Evolutionary conservation across 2,113 vertebrate genomes (phyloP).

Genomic region (Symphodus melops): DNA sequence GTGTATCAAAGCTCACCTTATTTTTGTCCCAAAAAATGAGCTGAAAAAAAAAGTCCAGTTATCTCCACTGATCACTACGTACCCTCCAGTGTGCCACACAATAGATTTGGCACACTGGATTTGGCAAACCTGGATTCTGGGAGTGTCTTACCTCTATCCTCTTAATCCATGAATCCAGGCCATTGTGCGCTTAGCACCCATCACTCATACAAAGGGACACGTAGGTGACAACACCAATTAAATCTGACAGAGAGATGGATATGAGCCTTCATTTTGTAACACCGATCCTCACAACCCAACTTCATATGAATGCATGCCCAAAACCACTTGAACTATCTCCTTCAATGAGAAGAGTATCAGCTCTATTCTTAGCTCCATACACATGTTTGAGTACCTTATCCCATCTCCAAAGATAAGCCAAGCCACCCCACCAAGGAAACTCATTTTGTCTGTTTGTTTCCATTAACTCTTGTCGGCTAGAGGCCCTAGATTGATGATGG

Average conservation of each 20-base stretch:
- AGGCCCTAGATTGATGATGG: no score
- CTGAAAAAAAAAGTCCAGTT: conserved; percentile 71
- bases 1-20: conserved; percentile 64
- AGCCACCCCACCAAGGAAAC: no score
- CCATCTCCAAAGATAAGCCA: no score
- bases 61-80: conserved; percentile 61
- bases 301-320: not conserved
- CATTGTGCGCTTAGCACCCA: conserved; percentile 82
- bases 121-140: conserved; percentile 72
- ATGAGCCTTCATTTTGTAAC: conserved; percentile 21
- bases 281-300: not conserved
- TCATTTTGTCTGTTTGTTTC: no score
- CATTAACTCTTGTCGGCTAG: no score
- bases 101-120: conserved; percentile 82
- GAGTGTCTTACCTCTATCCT: conserved; percentile 81
- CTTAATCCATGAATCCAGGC: conserved; percentile 82
- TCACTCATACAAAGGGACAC: conserved; percentile 40
- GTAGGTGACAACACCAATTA: conserved; percentile 63
- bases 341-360: no score
- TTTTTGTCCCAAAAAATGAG: conserved; percentile 60
- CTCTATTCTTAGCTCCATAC: no score
- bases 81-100: conserved; percentile 75
- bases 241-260: conserved; percentile 57
- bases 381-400: no score
- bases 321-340: no score